Base-by-base conservation (phyloP, 2,113 vertebrate species). In the Neolamprologus falcicula region DNA sequence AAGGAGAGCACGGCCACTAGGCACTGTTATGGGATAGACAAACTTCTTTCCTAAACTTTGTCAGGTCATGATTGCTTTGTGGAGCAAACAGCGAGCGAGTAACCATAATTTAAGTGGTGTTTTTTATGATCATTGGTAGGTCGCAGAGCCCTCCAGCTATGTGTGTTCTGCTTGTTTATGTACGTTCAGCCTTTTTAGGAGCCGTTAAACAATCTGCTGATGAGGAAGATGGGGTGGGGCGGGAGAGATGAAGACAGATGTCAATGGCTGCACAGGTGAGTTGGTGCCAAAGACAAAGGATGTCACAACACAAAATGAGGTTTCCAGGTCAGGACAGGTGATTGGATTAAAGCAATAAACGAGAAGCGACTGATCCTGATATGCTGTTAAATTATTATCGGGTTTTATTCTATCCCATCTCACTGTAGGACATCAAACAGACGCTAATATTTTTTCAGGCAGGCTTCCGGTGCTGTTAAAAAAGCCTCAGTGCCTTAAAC, bases 121-220 rank as follows among this genome's bases (percentile, higher is more conserved):
- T 80, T 78, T 66, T 26, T 55, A 37, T 8, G 19, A 5, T 31
- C 7, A 50, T 33, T 19, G 37, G 19, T 47, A 0, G 19, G 47
- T 82, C 26, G 89, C 83, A 83, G 78, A 78, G 50, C 21, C 17
- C 50, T 63, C 83, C 31, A 4, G 45, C 33, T 86, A 45, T 88
- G 86, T 80, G 57, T 9, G 14, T 55, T 55, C 31, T 89, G 88
- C 90, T 92, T 93, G 83, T 73, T 45, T 10, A 45, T 85, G 88
- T 84, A 59, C 47, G 35, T 68, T 90, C 59, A 59, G 80, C 79
- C 42, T 83, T 76, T 68, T 86, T 66, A 47, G 84, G 79, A 86
- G 68, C 4, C 35, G 85, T 87, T 78, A 86, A 83, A 90, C 66
- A 31, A 86, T 85, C 63, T 84, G 89, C 76, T 90, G 86, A 90